Percentiles rank a stretch among this genome's conserved stretches.
Conservation (phyloP, 2,888 invertebrate species). For the Anagyrus pseudococci region DNA sequence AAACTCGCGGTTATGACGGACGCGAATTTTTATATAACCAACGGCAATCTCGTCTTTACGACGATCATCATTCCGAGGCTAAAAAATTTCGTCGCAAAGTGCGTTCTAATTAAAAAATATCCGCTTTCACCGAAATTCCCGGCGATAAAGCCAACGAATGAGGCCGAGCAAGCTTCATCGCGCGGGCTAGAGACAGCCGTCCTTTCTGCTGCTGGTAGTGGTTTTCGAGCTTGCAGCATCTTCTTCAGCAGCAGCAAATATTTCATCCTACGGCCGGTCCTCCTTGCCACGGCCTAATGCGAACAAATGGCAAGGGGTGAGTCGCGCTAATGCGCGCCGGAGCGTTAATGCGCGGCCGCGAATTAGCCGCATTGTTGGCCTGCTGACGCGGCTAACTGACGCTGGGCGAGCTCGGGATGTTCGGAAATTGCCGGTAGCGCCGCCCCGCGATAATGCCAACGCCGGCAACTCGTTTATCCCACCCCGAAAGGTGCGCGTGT, state of each 20-base stretch:
- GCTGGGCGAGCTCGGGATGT: slow-evolving; percentile 39
- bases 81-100: background rate
- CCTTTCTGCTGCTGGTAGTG: too few species aligned
- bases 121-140: background rate
- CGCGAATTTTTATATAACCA: too few species aligned
- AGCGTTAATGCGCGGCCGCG: slow-evolving; percentile 39
- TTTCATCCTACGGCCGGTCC: slow-evolving; percentile 8
- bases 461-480: background rate
- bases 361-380: slow-evolving; percentile 55
- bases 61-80: too few species aligned
- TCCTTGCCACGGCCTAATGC: slow-evolving; percentile 45
- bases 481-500: too few species aligned
- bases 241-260: slow-evolving; percentile 6
- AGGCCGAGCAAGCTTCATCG: background rate
- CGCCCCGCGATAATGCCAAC: background rate
- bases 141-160: background rate
- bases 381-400: slow-evolving; percentile 50
- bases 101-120: too few species aligned
- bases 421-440: slow-evolving; percentile 45
- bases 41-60: too few species aligned
- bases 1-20: too few species aligned
- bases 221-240: background rate
- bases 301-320: slow-evolving; percentile 53
- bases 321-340: slow-evolving; percentile 7
- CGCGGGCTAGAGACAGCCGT: too few species aligned